Evolutionary conservation across 2,113 vertebrate genomes (phyloP).

Genomic region (Copsychus sechellarum): DNA sequence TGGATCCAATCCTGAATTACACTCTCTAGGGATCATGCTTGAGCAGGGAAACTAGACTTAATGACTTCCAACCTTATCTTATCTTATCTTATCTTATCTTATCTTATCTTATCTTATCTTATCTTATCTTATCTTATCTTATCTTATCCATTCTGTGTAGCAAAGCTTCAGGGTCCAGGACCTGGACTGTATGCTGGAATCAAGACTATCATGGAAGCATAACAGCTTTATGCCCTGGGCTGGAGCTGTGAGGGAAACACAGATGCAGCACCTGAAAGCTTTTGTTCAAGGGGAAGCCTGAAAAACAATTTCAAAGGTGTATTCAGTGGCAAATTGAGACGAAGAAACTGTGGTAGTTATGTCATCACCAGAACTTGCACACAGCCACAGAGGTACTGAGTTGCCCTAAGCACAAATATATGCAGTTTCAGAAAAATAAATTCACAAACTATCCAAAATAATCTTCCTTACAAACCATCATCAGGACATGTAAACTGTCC

Average conservation of each 20-base stretch:
- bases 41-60: not conserved
- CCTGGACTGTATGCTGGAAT: not conserved
- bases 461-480: not conserved
- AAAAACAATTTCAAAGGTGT: not conserved
- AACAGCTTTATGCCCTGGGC: not conserved
- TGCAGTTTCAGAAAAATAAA: not conserved
- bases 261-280: not conserved
- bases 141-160: not conserved
- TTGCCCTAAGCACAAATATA: not conserved
- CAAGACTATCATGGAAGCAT: not conserved
- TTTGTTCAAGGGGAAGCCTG: not conserved
- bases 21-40: not conserved
- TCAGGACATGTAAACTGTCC: not conserved
- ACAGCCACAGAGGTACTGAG: not conserved
- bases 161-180: not conserved
- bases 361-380: not conserved
- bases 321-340: not conserved
- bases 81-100: not conserved
- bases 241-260: not conserved
- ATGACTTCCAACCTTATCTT: not conserved
- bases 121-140: too few species aligned
- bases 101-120: too few species aligned
- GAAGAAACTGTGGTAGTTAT: not conserved
- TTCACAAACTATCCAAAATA: not conserved
- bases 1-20: too few species aligned